These are phyloP conservation scores for Nesogale talazaci DNA, from an alignment of 2,113 vertebrate species.

Conservation along the genomic window DNA sequence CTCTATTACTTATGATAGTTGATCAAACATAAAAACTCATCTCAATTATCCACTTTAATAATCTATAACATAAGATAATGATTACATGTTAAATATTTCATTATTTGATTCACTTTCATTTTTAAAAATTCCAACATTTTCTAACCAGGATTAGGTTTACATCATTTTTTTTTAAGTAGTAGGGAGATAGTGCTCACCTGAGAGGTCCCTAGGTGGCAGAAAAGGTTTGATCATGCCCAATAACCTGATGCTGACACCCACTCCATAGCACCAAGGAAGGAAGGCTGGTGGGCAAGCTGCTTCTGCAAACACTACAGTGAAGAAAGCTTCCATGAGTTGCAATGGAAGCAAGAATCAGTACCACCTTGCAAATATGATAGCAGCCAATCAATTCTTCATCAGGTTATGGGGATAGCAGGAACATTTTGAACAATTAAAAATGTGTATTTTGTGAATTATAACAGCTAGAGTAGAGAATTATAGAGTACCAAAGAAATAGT, in stretches of 20 bases:
- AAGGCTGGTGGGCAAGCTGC: neutral
- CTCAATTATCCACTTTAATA: no score
- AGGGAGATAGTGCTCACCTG: neutral
- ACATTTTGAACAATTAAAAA: neutral
- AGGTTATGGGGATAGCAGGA: neutral
- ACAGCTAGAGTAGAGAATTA: neutral
- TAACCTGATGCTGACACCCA: neutral
- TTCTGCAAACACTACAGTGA: no score
- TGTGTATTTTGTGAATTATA: neutral
- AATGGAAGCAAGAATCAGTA: neutral
- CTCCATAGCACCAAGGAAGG: neutral
- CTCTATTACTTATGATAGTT: neutral
- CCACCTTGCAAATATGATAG: no score
- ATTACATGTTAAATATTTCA: neutral
- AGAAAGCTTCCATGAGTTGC: neutral
- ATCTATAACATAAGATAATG: no score
- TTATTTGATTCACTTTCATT: conserved; percentile 20
- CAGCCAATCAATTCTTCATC: neutral
- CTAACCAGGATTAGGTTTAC: neutral
- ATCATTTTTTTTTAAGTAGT: neutral
- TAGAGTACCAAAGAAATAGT: neutral
- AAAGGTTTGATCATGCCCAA: neutral
- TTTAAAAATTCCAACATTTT: neutral
- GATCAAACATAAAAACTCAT: neutral
- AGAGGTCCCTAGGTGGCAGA: neutral